phyloP scores from a whole-genome alignment of 2,888 invertebrate genomes.

The Euclidia mi region DNA sequence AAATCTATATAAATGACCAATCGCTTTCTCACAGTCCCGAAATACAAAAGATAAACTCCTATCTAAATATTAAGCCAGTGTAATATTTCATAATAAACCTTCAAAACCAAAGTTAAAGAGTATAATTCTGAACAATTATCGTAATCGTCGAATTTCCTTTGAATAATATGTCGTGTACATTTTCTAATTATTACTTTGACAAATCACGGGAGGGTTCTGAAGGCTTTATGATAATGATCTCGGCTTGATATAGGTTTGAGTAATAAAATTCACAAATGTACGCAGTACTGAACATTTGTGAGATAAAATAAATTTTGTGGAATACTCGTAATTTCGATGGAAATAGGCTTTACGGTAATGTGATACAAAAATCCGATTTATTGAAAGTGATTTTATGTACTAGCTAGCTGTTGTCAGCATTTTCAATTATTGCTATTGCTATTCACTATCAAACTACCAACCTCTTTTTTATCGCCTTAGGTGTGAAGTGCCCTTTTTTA shows the following conservation, averaged over 20 bases:
- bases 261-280: slow-evolving; percentile 5
- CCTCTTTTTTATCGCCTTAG: too few relatives aligned
- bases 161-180: slow-evolving; percentile 14
- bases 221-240: slow-evolving; percentile 21
- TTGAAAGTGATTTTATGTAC: too few relatives aligned
- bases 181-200: slow-evolving; percentile 29
- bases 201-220: slow-evolving; percentile 22
- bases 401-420: too few relatives aligned
- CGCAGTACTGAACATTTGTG: slow-evolving; percentile 1
- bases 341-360: background rate
- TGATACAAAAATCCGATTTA: too few relatives aligned
- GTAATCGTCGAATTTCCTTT: slow-evolving; percentile 20
- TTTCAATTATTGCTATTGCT: too few relatives aligned
- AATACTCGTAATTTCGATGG: background rate
- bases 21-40: too few relatives aligned
- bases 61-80: too few relatives aligned
- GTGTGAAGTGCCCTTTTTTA: too few relatives aligned
- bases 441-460: too few relatives aligned
- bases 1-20: too few relatives aligned
- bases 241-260: slow-evolving; percentile 9
- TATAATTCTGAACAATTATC: slow-evolving; percentile 21
- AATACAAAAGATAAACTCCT: too few relatives aligned
- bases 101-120: slow-evolving; percentile 15
- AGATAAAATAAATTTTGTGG: slow-evolving; percentile 3
- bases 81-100: slow-evolving; percentile 14